Evolutionary conservation across 2,113 vertebrate genomes (phyloP), one percentile per base, ranked within the genome.

Genomic region (Rhinopomastus cyanomelas): DNA sequence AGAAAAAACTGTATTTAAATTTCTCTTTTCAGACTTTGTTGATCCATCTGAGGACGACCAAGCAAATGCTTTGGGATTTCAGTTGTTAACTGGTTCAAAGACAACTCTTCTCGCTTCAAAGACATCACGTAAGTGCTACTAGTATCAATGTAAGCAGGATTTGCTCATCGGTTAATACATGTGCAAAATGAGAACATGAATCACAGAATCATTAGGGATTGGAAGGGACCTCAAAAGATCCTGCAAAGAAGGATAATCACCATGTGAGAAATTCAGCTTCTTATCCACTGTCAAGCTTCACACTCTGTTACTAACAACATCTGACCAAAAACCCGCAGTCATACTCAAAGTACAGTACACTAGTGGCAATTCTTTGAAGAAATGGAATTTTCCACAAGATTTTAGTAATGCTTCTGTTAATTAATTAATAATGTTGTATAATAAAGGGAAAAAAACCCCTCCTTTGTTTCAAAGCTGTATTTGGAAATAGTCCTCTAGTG

Each of bases 31-130:
- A 99, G 99, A 98, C n/a, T 99, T 99, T 95, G 91, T 97, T 89
- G 95, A 90, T 74, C 96, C 96, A 3, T 97, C 97, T 25, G 98
- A 98, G 76, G 98, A 98, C 81, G 98, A 98, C 68, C 98, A 99
- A 34, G 97, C 97, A 73, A 99, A 98, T 72, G 96, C 97, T 85
- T 93, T 99, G 88, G 98, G 98, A 83, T 98, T 99, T 95, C 98
- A 98, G 75, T 98, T 99, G 95, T 95, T 99, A 83, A 95, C 98
- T 30, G 98, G 99, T 51, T 97, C 98, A 84, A 98, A 92, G 88
- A 98, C 98, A 55, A 98, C 98, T 26, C 95, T 99, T 88, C 97
- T 98, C 90, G 98, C 98, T 90, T 99, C 99, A 49, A 99, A 98
- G 97, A 98, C 99, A 34, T 99, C 99, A 92, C 98, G 99, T 99